These are phyloP conservation scores for Amblyopsis hoosieri DNA, from an alignment of 2,797 vertebrate genomes.

Conservation along the genomic window DNA sequence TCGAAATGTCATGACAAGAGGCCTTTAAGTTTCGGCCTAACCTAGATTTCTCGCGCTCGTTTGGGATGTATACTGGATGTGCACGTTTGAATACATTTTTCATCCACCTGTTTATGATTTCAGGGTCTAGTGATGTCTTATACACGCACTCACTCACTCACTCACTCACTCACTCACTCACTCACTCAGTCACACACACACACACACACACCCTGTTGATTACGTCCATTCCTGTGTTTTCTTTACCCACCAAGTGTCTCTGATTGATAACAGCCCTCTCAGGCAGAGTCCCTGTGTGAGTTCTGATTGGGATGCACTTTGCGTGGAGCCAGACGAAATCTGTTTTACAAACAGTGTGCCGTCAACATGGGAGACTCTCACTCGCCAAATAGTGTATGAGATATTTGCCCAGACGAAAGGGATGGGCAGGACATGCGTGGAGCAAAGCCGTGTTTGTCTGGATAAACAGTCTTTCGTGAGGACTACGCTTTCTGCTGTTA, in stretches of 20 bases:
- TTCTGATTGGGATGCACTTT: constrained; percentile 15
- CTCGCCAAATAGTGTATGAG: constrained; percentile 1
- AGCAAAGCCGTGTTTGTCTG: constrained; percentile 19
- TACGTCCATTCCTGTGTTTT: background rate
- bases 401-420: constrained; percentile 18
- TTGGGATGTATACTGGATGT: constrained; percentile 17
- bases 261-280: constrained; percentile 32
- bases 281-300: constrained; percentile 20
- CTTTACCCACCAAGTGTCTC: constrained; percentile 8
- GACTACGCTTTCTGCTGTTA: constrained; percentile 12
- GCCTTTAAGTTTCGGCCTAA: constrained; percentile 23
- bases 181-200: no score
- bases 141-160: background rate
- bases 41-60: constrained; percentile 13
- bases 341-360: constrained; percentile 9
- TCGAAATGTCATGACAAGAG: background rate
- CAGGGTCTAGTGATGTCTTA: constrained; percentile 12
- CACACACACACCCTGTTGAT: constrained; percentile 18
- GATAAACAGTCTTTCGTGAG: constrained; percentile 43
- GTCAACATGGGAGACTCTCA: constrained; percentile 9
- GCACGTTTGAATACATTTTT: constrained; percentile 31
- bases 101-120: constrained; percentile 9
- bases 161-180: background rate
- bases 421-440: constrained; percentile 1
- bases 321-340: constrained; percentile 11